Evolutionary conservation across 2,113 vertebrate genomes (phyloP).

Genomic region (Callocephalon fimbriatum): DNA sequence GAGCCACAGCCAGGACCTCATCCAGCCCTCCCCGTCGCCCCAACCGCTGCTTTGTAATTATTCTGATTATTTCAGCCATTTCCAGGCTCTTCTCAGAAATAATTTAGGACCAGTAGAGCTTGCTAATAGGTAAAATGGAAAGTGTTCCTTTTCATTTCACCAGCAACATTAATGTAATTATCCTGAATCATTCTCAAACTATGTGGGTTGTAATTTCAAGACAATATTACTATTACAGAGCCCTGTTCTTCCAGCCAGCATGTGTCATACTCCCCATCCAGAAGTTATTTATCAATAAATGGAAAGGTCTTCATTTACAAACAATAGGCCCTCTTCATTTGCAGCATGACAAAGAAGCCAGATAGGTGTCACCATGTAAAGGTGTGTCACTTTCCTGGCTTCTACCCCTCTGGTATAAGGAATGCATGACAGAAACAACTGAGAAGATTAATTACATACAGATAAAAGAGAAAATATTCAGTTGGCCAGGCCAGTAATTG

Average conservation of each 20-base stretch:
- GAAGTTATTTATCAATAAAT: constrained; percentile 26
- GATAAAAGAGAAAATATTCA: constrained; percentile 20
- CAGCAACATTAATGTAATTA: constrained; percentile 60
- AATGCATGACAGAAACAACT: not conserved
- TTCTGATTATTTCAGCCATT: constrained; percentile 38
- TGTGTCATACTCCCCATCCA: constrained; percentile 10
- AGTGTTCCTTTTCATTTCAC: constrained; percentile 72
- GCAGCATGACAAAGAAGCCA: not conserved
- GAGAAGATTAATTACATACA: constrained; percentile 14
- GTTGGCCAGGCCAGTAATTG: constrained; percentile 54
- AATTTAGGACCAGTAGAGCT: constrained; percentile 58
- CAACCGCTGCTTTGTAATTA: constrained; percentile 24
- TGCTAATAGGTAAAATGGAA: constrained; percentile 72
- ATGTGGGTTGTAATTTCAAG: constrained; percentile 54
- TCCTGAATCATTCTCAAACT: constrained; percentile 59
- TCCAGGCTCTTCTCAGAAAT: constrained; percentile 55
- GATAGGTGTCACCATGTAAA: not conserved
- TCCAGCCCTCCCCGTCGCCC: not conserved
- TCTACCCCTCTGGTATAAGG: not conserved
- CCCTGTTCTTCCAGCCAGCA: constrained; percentile 20
- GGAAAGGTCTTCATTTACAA: constrained; percentile 20
- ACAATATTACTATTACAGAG: constrained; percentile 29
- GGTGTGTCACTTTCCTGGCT: not conserved
- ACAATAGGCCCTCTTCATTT: not conserved
- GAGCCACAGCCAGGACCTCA: not conserved